Evolutionary conservation across 1,140 invertebrate species (phyloP).

Genomic region (Propsilocerus akamusi): DNA sequence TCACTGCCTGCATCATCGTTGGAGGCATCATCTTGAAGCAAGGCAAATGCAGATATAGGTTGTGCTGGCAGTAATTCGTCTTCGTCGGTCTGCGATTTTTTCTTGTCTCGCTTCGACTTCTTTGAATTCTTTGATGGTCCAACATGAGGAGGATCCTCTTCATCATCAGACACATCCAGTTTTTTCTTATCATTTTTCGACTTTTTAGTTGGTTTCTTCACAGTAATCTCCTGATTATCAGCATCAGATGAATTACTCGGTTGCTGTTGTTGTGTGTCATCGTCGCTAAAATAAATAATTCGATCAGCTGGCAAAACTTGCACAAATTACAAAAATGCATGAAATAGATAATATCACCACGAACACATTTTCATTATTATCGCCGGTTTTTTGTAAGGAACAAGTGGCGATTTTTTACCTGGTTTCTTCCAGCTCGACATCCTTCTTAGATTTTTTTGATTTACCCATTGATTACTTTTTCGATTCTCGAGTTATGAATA

Average conservation of each 20-base stretch:
- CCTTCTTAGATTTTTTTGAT: conserved; percentile 46
- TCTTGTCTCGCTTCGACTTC: conserved; percentile 22
- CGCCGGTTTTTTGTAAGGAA: conserved; percentile 6
- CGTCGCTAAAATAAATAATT: conserved; percentile 26
- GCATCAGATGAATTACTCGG: conserved; percentile 7
- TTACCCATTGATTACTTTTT: conserved; percentile 34
- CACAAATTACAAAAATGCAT: too few relatives aligned
- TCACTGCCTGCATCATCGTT: conserved; percentile 26
- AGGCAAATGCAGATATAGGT: conserved; percentile 19
- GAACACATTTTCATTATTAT: conserved; percentile 10
- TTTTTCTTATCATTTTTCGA: conserved; percentile 24
- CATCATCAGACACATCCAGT: conserved; percentile 19
- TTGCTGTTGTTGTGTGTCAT: conserved; percentile 15
- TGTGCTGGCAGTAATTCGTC: conserved; percentile 13
- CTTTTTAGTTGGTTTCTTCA: conserved; percentile 24
- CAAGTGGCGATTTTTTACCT: conserved; percentile 27
- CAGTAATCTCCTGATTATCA: conserved; percentile 27
- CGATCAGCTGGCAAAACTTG: conserved; percentile 7
- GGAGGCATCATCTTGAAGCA: conserved; percentile 24
- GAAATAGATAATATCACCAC: conserved; percentile 21
- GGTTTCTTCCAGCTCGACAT: conserved; percentile 37
- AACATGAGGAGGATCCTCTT: conserved; percentile 12
- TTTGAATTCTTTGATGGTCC: conserved; percentile 18
- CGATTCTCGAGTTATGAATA: too few relatives aligned
- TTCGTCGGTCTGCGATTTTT: conserved; percentile 24